Conservation (phyloP, 2,888 invertebrate species). For the Agonopterix arenella region DNA sequence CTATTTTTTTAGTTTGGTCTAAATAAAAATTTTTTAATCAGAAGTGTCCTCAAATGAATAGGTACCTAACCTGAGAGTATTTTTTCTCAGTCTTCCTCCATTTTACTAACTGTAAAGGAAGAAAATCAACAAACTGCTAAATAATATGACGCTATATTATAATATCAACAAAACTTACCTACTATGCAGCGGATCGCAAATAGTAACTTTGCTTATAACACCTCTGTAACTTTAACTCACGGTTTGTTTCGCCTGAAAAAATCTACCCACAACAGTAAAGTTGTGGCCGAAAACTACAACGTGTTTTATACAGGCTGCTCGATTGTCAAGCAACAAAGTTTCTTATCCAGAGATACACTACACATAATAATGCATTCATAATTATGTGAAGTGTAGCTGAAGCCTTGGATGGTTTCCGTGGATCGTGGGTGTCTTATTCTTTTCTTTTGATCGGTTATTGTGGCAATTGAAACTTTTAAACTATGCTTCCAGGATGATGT, state of each 20-base stretch:
- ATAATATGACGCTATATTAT: too few species aligned
- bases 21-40: too few species aligned
- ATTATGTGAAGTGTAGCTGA: not conserved
- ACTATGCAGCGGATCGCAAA: constrained; percentile 38
- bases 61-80: too few species aligned
- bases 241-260: constrained; percentile 14
- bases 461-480: not conserved
- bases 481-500: not conserved
- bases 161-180: constrained; percentile 23
- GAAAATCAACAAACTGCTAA: too few species aligned
- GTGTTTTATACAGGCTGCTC: not conserved
- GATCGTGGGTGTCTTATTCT: not conserved
- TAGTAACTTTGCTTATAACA: constrained; percentile 24
- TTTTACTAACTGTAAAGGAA: too few species aligned
- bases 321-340: not conserved
- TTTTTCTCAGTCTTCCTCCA: too few species aligned
- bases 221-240: constrained; percentile 27
- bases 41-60: too few species aligned
- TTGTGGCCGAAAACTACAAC: constrained; percentile 1
- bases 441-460: not conserved
- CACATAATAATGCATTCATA: too few species aligned
- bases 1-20: too few species aligned
- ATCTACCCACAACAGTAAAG: constrained; percentile 9
- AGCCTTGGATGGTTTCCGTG: not conserved
- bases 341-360: too few species aligned